phyloP scores from a whole-genome alignment of 2,113 vertebrate species.

The Antigone vipio region DNA sequence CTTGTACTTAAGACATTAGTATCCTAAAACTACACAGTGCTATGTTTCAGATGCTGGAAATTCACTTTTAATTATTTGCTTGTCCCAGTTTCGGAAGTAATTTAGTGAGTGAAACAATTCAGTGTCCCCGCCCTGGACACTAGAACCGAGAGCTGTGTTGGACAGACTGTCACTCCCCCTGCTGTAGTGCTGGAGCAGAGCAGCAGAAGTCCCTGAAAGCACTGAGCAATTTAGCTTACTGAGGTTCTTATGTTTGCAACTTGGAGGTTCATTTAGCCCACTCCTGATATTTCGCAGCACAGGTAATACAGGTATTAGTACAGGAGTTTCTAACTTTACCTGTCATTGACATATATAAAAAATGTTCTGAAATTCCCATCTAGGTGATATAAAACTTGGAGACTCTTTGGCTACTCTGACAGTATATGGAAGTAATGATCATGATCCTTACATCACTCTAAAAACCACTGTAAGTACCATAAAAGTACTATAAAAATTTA shows the following conservation, averaged over 20 bases:
- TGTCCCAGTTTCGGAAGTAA: neutral
- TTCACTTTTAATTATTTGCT: neutral
- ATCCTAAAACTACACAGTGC: neutral
- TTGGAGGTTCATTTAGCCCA: neutral
- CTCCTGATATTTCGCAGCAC: neutral
- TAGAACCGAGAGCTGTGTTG: neutral
- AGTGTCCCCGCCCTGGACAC: neutral
- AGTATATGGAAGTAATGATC: slow-evolving; percentile 87
- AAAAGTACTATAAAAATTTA: slow-evolving; percentile 1
- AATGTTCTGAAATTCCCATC: neutral
- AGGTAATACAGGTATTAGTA: neutral
- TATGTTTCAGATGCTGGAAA: neutral
- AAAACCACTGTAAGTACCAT: slow-evolving; percentile 87
- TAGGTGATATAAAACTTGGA: slow-evolving; percentile 83
- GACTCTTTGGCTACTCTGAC: slow-evolving; percentile 89
- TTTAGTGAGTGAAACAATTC: neutral
- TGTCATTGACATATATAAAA: neutral
- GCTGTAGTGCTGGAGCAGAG: neutral
- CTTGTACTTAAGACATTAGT: too few relatives aligned
- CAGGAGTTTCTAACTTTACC: neutral
- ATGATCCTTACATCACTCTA: slow-evolving; percentile 93
- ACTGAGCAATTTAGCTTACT: neutral
- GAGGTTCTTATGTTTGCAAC: neutral
- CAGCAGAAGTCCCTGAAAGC: neutral
- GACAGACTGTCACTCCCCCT: neutral